Evolutionary conservation across 2,888 invertebrate species (phyloP).

Genomic region (Xylocampa areola): DNA sequence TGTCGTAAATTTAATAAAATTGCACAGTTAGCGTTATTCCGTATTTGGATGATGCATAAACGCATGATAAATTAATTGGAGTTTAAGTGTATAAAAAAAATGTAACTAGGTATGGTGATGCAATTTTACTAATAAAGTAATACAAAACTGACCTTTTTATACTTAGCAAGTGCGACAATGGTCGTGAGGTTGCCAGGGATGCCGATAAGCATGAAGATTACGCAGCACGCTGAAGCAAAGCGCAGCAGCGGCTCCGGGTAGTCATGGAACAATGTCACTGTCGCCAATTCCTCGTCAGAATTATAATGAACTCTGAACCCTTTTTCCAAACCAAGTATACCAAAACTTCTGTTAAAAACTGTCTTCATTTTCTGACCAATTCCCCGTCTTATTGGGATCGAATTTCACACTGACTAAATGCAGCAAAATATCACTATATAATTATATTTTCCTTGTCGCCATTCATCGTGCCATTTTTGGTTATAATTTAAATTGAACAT

Average conservation of each 20-base stretch:
- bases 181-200: constrained; percentile 95
- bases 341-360: constrained; percentile 1
- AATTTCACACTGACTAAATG: background rate
- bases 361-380: constrained; percentile 5
- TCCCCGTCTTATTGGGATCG: background rate
- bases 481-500: background rate
- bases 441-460: background rate
- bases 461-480: background rate
- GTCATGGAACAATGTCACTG: constrained; percentile 89
- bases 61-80: no score
- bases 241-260: constrained; percentile 91
- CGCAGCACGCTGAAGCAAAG: constrained; percentile 92
- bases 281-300: constrained; percentile 70
- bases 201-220: constrained; percentile 93
- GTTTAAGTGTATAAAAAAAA: no score
- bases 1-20: no score
- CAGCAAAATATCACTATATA: background rate
- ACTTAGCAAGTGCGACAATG: constrained; percentile 92
- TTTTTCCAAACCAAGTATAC: background rate
- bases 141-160: constrained; percentile 91
- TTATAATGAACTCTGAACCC: constrained; percentile 40
- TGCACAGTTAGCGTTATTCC: no score
- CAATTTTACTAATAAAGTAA: background rate
- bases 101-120: no score
- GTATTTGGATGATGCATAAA: no score